Evolutionary conservation across 2,797 vertebrate species (phyloP).

Genomic region (Merluccius polli): DNA sequence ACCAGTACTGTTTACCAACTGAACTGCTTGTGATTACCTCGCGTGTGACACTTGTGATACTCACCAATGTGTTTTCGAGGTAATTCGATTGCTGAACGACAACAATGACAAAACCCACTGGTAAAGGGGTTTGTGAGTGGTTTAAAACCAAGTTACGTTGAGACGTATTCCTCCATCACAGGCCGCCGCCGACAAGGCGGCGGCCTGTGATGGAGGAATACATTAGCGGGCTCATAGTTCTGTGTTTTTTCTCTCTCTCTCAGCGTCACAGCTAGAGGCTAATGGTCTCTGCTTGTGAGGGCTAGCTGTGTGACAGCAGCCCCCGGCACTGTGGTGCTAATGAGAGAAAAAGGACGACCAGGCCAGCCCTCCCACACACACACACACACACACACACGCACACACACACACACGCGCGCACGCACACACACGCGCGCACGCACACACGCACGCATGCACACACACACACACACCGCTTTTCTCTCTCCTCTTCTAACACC

Average conservation of each 20-base stretch:
- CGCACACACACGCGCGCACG: too few relatives aligned
- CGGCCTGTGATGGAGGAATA: background rate
- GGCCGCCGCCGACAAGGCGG: too few relatives aligned
- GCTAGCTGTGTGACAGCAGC: slow-evolving; percentile 65
- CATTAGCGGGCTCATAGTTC: slow-evolving; percentile 4
- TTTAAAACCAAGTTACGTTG: too few relatives aligned
- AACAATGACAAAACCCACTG: too few relatives aligned
- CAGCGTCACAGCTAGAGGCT: slow-evolving; percentile 52
- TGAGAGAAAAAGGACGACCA: slow-evolving; percentile 64
- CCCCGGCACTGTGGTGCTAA: slow-evolving; percentile 73
- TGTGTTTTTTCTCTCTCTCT: slow-evolving; percentile 29
- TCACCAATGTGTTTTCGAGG: too few relatives aligned
- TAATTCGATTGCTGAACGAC: too few relatives aligned
- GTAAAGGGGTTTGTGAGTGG: too few relatives aligned
- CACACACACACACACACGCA: slow-evolving; percentile 24
- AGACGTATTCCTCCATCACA: too few relatives aligned
- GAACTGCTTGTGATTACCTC: too few relatives aligned
- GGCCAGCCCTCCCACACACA: slow-evolving; percentile 57
- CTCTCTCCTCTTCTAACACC: slow-evolving; percentile 39
- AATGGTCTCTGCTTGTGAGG: slow-evolving; percentile 69
- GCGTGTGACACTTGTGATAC: too few relatives aligned
- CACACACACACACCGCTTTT: slow-evolving; percentile 33
- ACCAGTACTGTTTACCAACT: too few relatives aligned
- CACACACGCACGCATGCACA: too few relatives aligned
- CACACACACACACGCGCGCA: slow-evolving; percentile 4